Conservation (phyloP, 2,797 vertebrate species). For the Sebastes taczanowskii region DNA sequence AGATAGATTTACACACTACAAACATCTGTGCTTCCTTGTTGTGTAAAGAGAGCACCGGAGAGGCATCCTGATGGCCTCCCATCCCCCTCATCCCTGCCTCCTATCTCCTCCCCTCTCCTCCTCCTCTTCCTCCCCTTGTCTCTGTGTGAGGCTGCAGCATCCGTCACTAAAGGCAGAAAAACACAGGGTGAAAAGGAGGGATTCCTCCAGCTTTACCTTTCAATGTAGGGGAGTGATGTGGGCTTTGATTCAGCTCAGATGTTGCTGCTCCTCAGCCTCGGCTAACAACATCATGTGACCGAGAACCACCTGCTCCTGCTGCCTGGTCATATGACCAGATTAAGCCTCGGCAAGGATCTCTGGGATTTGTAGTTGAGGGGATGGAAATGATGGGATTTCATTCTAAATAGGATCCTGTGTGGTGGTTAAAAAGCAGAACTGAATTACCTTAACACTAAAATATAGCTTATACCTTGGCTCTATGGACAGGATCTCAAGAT, state of each 20-base stretch:
- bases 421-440: not conserved
- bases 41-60: slow-evolving; percentile 35
- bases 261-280: slow-evolving; percentile 70
- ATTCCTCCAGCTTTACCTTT: slow-evolving; percentile 79
- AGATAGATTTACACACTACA: slow-evolving; percentile 21
- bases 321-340: slow-evolving; percentile 75
- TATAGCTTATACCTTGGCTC: not conserved
- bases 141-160: slow-evolving; percentile 34
- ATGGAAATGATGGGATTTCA: not conserved
- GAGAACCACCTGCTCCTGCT: slow-evolving; percentile 71
- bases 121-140: slow-evolving; percentile 3
- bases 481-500: not conserved
- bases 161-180: slow-evolving; percentile 31
- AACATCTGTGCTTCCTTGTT: slow-evolving; percentile 57
- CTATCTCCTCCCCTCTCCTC: slow-evolving; percentile 14
- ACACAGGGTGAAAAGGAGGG: slow-evolving; percentile 40
- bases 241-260: slow-evolving; percentile 74
- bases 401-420: not conserved
- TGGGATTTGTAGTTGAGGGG: slow-evolving; percentile 80
- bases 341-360: slow-evolving; percentile 31
- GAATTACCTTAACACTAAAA: not conserved
- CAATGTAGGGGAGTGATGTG: slow-evolving; percentile 60
- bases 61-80: slow-evolving; percentile 65
- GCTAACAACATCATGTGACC: slow-evolving; percentile 82
- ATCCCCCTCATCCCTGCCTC: slow-evolving; percentile 57